These are phyloP conservation scores for Poeciliopsis prolifica DNA, from an alignment of 2,113 vertebrate genomes.

Conservation along the genomic window DNA sequence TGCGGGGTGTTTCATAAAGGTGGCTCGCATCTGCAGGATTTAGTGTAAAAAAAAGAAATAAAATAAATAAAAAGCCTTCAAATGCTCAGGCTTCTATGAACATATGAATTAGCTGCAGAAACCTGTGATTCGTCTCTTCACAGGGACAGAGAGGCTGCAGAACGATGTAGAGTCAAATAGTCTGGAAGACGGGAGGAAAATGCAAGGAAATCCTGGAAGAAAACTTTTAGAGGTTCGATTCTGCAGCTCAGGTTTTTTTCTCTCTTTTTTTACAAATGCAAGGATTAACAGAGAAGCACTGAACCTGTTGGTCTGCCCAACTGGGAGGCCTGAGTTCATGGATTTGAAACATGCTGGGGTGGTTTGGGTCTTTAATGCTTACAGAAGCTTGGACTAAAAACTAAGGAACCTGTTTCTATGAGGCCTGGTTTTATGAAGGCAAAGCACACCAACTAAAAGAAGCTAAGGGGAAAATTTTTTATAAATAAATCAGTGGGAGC, in stretches of 20 bases:
- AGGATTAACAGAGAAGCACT: neutral
- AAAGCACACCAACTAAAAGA: neutral
- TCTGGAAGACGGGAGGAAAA: neutral
- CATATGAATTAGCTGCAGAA: neutral
- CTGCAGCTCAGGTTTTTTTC: neutral
- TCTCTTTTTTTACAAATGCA: neutral
- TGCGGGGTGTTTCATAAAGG: slow-evolving; percentile 25
- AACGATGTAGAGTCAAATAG: neutral
- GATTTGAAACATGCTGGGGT: too few relatives aligned
- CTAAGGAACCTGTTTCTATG: neutral
- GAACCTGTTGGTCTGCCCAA: neutral
- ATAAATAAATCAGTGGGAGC: too few relatives aligned
- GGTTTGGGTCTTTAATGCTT: too few relatives aligned
- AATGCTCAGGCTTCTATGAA: neutral
- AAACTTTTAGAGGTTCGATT: neutral
- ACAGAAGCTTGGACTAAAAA: neutral
- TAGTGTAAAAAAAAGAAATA: too few relatives aligned
- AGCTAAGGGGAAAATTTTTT: neutral
- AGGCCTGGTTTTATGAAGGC: too few relatives aligned
- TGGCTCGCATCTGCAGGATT: neutral
- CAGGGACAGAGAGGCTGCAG: neutral
- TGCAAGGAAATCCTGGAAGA: neutral
- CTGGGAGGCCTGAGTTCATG: neutral
- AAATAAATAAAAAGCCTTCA: neutral
- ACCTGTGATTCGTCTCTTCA: neutral